These are phyloP conservation scores for Vimba vimba DNA, from an alignment of 2,113 vertebrate genomes.

Conservation along the genomic window DNA sequence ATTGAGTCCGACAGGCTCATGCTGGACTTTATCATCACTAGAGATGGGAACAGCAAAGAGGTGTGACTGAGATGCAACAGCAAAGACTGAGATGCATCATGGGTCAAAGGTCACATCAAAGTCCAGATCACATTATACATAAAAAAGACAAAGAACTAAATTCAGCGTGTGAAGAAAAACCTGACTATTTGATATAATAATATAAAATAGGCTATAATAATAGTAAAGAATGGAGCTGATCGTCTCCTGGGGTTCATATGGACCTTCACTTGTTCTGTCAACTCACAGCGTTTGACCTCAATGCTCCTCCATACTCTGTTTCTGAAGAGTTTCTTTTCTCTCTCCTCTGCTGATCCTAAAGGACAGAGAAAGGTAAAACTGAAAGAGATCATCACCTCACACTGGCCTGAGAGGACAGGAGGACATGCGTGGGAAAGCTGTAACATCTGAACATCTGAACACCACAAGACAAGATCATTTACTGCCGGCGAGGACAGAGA, in stretches of 20 bases:
- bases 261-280: slow-evolving; percentile 70
- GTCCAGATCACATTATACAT: neutral
- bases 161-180: neutral
- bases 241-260: slow-evolving; percentile 5
- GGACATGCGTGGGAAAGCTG: neutral
- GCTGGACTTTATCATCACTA: neutral
- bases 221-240: neutral
- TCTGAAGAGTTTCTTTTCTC: slow-evolving; percentile 53
- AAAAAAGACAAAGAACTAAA: neutral
- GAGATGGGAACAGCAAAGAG: neutral
- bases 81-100: neutral
- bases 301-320: slow-evolving; percentile 57
- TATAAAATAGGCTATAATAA: neutral
- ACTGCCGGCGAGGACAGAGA: neutral
- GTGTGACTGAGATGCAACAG: neutral
- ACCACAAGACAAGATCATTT: neutral
- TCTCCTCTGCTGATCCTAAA: slow-evolving; percentile 59
- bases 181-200: neutral
- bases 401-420: neutral
- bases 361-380: slow-evolving; percentile 51
- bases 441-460: neutral
- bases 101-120: neutral
- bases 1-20: neutral
- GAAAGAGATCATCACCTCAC: slow-evolving; percentile 39
- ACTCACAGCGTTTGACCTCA: slow-evolving; percentile 69